These are phyloP conservation scores for Scalopus aquaticus DNA, from an alignment of 2,113 vertebrate species.

Conservation along the genomic window DNA sequence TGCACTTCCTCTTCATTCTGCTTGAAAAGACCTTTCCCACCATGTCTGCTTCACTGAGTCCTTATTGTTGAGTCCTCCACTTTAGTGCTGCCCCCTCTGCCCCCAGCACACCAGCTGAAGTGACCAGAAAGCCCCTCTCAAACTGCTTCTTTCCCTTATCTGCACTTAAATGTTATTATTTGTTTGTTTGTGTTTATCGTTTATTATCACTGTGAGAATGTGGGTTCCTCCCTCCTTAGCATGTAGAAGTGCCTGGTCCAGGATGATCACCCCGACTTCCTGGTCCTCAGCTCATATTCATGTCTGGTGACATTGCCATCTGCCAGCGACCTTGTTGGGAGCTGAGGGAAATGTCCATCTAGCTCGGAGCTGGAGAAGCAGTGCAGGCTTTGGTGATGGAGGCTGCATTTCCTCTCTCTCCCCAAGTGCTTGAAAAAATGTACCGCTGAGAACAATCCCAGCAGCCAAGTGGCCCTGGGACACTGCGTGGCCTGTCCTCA, in stretches of 20 bases:
- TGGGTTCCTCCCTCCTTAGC: background rate
- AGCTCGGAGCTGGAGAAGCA: background rate
- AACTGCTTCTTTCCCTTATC: background rate
- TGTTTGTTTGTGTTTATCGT: background rate
- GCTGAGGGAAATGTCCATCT: fast-evolving
- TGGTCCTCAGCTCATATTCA: background rate
- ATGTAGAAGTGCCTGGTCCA: background rate
- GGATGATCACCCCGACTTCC: background rate
- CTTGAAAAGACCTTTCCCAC: background rate
- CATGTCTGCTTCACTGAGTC: background rate
- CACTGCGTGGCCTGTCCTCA: constrained; percentile 1
- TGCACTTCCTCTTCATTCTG: background rate
- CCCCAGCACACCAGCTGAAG: background rate
- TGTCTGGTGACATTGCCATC: background rate
- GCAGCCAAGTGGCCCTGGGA: constrained; percentile 56
- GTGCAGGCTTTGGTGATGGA: background rate
- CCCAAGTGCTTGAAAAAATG: constrained; percentile 34
- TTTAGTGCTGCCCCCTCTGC: background rate
- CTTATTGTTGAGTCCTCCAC: too few relatives aligned
- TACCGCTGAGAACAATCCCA: constrained; percentile 42
- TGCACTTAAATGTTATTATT: background rate
- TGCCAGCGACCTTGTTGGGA: background rate
- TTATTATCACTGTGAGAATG: background rate
- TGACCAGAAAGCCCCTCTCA: fast-evolving
- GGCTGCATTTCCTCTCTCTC: constrained; percentile 35